Evolutionary conservation across 2,113 vertebrate genomes (phyloP), one percentile per base, ranked within the genome.

Genomic region (Gopherus evgoodei): DNA sequence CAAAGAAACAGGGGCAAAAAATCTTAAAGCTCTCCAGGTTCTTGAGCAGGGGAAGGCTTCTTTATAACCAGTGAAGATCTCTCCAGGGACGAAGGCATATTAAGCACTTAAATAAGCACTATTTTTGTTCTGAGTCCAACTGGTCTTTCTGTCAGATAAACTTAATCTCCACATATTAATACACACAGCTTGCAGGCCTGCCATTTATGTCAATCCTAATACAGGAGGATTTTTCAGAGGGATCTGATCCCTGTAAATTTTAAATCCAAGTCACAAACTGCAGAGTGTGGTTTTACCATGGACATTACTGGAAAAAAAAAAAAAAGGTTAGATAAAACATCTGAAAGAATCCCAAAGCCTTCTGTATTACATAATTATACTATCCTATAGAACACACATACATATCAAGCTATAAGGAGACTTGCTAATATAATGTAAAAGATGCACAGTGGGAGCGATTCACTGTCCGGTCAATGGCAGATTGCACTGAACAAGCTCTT

Each of bases 241-340:
- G 50, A 94, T 90, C 0, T 87, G 62, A 35, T 35, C 72, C 75
- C 65, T 90, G 72, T 22, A 91, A 93, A 47, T 47, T 13, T 76
- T 72, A 47, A 83, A 86, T 69, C 82, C 79, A 91, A 91, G 90
- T 85, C 87, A 96, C 90, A 87, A 93, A 88, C 49, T 91, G 44
- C 35, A 47, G 85, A 47, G 72, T 14, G 4, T 81, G 75, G 87
- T 88, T 88, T 88, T 19, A 90, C 91, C 95, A 81, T 90, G 89
- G n/a, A 76, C 62, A 65, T 90, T 88, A 76, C 83, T 80, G 78
- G 78, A 90, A 44, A 87, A 90, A 81, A 86, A 81, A 86, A 95
- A 62, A 86, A 85, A 94, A 94, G 90, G 91, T 91, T 90, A 92
- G 50, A 88, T 35, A 90, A 84, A 91, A 81, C 87, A 84, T 56